Base-by-base conservation (phyloP, 1,140 invertebrate species). In the Solen grandis region DNA sequence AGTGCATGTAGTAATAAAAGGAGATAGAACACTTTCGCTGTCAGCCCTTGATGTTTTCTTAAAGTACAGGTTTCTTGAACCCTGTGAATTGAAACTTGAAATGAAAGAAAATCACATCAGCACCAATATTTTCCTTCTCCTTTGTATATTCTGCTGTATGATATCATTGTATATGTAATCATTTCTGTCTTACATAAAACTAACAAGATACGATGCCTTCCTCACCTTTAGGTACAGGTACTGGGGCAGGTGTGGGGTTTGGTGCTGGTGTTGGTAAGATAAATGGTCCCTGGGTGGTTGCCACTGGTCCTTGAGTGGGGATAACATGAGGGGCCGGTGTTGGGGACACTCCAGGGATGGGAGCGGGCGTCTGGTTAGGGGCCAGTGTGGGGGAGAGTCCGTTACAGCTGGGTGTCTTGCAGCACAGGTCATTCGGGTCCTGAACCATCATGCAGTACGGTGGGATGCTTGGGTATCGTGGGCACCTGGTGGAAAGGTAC, bases 391-490 rank as follows among this genome's bases (percentile, higher is more conserved):
- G 84, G n/a, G 62, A 31, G 8, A 83, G 14, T 13, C 52, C 41
- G n/a, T 66, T 68, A 77, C 87, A 88, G 5, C 62, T 60, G 41
- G 82, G 82, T 16, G 29, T 68, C 81, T 86, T 82, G 81, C 87
- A 88, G 73, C 87, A 88, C 25, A 36, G 25, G 50, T 88, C 86
- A 52, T 68, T 81, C 1, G 85, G 84, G 70, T 88, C 87, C 16
- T 80, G 65, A 16, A 85, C 84, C 66, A 87, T 22, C 0, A 62
- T 31, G 60, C 87, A 88, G 72, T 83, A 84, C 5, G 66, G 57
- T 60, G 87, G 87, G 33, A 88, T 81, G 25, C 69, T 75, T 16
- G 79, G 55, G 75, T 83, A 88, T 46, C 78, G 54, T 69, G 85
- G 83, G 73, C 87, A 88, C 69, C 87, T 88, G 78, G 8, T 10